phyloP scores from a whole-genome alignment of 2,888 invertebrate genomes.

The Ichneumoninae sp. region DNA sequence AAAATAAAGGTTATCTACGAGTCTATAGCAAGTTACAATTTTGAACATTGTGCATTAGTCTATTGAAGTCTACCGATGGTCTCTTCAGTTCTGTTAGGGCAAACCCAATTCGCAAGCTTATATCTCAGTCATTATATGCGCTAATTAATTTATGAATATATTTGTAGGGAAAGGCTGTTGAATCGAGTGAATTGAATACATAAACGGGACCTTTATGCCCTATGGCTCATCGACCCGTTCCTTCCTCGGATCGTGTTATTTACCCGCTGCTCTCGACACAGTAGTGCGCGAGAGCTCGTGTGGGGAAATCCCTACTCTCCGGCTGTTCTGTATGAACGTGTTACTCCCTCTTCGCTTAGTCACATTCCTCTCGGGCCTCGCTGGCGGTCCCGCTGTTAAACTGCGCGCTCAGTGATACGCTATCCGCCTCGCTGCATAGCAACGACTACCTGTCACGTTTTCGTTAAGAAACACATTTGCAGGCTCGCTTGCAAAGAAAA shows the following conservation, averaged over 20 bases:
- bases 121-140: no score
- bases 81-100: no score
- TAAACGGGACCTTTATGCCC: background rate
- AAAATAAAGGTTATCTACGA: no score
- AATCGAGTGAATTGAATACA: no score
- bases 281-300: background rate
- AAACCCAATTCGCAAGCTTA: background rate
- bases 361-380: slow-evolving; percentile 2
- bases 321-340: background rate
- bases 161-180: no score
- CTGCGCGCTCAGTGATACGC: background rate
- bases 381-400: background rate
- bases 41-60: no score
- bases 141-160: no score
- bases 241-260: background rate
- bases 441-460: background rate
- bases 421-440: slow-evolving; percentile 2
- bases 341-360: slow-evolving; percentile 1
- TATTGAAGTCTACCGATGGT: no score
- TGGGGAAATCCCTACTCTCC: slow-evolving; percentile 1
- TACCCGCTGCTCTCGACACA: background rate
- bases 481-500: background rate
- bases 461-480: background rate
- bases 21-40: no score
- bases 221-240: background rate